A percentile compares a stretch with the other conserved stretches of the same genome.
phyloP scores from a whole-genome alignment of 2,113 vertebrate species.

The Saguinus imperator region DNA sequence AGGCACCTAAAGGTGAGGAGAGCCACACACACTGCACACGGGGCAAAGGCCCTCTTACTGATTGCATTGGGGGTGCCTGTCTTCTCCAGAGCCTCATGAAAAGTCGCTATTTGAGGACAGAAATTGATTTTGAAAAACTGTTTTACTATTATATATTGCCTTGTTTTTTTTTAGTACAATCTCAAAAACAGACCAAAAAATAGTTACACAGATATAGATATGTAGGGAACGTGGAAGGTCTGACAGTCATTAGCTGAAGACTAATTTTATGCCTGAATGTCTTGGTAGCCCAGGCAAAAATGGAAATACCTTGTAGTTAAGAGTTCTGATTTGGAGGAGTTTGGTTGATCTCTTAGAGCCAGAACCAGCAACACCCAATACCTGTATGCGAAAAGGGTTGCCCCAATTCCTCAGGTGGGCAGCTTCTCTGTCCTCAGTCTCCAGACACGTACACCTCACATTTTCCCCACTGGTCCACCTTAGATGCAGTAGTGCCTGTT shows the following conservation, averaged over 20 bases:
- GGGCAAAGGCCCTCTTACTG: background rate
- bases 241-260: background rate
- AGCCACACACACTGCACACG: background rate
- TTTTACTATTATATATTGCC: background rate
- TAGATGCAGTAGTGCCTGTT: too few relatives aligned
- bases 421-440: background rate
- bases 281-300: background rate
- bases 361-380: background rate
- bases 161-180: background rate
- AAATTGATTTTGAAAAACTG: background rate
- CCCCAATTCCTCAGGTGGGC: background rate
- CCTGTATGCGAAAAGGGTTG: background rate
- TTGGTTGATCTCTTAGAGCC: background rate
- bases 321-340: background rate
- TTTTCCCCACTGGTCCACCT: too few relatives aligned
- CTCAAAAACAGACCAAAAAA: background rate
- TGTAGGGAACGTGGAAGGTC: background rate
- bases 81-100: background rate
- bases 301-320: background rate
- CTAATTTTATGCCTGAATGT: background rate
- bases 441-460: background rate
- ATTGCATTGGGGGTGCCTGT: rapidly evolving
- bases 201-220: background rate
- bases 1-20: background rate
- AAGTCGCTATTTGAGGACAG: background rate